Percentiles rank a stretch among this genome's conserved stretches.
Evolutionary conservation across 2,888 invertebrate species (phyloP).

Genomic region (Drosophila merina): DNA sequence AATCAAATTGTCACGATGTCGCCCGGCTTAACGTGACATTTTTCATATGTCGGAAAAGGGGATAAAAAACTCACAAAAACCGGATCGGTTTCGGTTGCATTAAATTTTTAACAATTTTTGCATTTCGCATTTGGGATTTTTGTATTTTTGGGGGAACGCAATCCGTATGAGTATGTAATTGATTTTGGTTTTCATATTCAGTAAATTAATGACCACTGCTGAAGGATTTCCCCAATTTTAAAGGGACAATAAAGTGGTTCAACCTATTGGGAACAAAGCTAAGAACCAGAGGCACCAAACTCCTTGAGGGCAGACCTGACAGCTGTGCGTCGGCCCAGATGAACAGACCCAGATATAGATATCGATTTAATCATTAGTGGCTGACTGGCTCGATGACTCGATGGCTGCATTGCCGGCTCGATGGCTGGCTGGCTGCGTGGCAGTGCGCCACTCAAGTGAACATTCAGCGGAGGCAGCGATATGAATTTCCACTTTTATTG

Average conservation of each 20-base stretch:
- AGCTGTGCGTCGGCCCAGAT: conserved; percentile 41
- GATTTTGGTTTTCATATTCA: conserved; percentile 7
- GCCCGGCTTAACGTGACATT: conserved; percentile 27
- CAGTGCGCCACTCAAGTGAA: conserved; percentile 38
- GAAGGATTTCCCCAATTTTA: neutral
- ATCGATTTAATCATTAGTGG: conserved; percentile 77
- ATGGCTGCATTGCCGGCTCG: conserved; percentile 5
- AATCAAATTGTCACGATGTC: conserved; percentile 72
- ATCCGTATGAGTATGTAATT: neutral
- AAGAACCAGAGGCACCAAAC: neutral
- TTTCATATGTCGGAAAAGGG: conserved; percentile 22
- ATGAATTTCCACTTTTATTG: conserved; percentile 77
- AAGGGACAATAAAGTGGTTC: neutral
- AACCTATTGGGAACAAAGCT: conserved; percentile 14
- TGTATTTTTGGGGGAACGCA: neutral
- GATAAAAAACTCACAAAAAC: conserved; percentile 9
- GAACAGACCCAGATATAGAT: conserved; percentile 54
- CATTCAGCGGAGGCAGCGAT: conserved; percentile 36
- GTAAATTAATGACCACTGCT: neutral
- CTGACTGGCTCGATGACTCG: conserved; percentile 11
- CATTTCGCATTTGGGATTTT: conserved; percentile 17
- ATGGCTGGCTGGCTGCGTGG: conserved; percentile 3
- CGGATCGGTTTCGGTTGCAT: conserved; percentile 25
- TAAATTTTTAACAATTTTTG: conserved; percentile 39
- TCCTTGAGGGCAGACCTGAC: conserved; percentile 21